Conservation (phyloP, 2,888 invertebrate species). For the Mimachlamys varia region DNA sequence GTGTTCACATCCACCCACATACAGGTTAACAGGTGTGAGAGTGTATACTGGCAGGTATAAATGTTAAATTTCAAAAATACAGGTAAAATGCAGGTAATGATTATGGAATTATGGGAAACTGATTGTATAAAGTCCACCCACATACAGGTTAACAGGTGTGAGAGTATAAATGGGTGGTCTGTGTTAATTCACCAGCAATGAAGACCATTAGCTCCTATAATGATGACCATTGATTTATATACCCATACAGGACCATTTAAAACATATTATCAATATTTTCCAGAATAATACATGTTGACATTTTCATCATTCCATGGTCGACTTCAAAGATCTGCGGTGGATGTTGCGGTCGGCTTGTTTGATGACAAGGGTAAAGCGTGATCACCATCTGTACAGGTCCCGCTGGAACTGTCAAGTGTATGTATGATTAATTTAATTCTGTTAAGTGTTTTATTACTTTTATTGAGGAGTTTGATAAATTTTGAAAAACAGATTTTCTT, state of each 20-base stretch:
- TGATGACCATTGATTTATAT: not conserved
- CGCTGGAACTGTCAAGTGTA: not conserved
- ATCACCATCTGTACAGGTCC: not conserved
- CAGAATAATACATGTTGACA: constrained; percentile 31
- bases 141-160: not conserved
- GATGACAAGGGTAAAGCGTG: not conserved
- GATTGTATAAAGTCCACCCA: not conserved
- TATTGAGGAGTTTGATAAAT: no score
- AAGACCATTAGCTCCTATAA: not conserved
- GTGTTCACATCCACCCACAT: not conserved
- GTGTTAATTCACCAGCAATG: not conserved
- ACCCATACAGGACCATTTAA: not conserved
- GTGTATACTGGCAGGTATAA: not conserved
- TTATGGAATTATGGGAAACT: not conserved
- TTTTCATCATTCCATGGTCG: not conserved
- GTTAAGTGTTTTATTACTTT: not conserved
- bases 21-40: not conserved
- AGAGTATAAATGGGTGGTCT: not conserved
- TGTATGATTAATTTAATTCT: not conserved
- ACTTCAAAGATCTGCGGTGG: not conserved
- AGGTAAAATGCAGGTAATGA: not conserved
- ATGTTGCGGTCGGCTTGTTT: not conserved
- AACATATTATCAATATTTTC: constrained; percentile 4
- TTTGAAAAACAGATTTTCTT: no score
- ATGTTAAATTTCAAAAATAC: no score